Evolutionary conservation across 2,888 invertebrate species (phyloP).

Genomic region (Polia nebulosa): DNA sequence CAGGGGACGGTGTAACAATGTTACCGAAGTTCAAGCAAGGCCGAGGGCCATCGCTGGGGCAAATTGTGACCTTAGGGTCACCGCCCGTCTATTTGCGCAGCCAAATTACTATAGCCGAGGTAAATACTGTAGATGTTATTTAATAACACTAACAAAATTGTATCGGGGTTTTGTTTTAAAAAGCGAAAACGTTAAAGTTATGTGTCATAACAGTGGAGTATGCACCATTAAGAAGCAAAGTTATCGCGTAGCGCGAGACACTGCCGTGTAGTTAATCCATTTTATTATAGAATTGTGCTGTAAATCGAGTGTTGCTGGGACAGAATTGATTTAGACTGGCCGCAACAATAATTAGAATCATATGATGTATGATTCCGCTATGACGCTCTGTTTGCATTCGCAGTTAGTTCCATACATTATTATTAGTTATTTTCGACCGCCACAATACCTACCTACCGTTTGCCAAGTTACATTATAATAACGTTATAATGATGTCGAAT

Average conservation of each 20-base stretch:
- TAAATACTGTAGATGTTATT: constrained; percentile 82
- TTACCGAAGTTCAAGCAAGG: constrained; percentile 87
- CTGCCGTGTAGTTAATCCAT: constrained; percentile 75
- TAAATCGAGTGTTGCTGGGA: constrained; percentile 76
- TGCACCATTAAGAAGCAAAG: constrained; percentile 83
- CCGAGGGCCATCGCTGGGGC: constrained; percentile 83
- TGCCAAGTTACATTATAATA: constrained; percentile 54
- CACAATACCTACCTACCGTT: constrained; percentile 40
- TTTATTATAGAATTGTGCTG: constrained; percentile 82
- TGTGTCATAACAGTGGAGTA: constrained; percentile 80
- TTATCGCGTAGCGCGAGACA: constrained; percentile 78
- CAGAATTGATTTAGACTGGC: constrained; percentile 85
- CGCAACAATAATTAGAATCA: constrained; percentile 84
- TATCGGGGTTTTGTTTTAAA: constrained; percentile 70
- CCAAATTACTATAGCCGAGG: constrained; percentile 82
- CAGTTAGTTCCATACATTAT: no score
- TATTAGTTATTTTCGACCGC: constrained; percentile 58
- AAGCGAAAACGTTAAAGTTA: constrained; percentile 74
- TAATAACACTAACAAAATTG: constrained; percentile 77
- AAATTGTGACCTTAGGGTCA: constrained; percentile 88
- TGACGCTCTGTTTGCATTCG: constrained; percentile 55
- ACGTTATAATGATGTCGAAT: constrained; percentile 48
- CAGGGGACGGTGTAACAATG: constrained; percentile 85
- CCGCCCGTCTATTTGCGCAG: constrained; percentile 82
- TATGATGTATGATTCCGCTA: constrained; percentile 73